Evolutionary conservation across 1,140 invertebrate genomes (phyloP).

Genomic region (Heterodera schachtii): DNA sequence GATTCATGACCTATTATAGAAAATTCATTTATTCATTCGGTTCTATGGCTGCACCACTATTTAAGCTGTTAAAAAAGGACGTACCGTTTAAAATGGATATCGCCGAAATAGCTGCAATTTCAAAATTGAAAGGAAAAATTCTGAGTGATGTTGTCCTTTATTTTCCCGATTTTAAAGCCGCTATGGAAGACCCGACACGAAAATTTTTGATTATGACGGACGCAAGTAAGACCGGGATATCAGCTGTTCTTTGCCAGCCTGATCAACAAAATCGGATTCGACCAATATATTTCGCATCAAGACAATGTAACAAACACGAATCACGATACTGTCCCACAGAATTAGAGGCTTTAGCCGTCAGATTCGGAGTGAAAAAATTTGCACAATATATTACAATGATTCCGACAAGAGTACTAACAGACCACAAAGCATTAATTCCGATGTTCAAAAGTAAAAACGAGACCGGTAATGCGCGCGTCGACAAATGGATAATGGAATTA

Average conservation of each 20-base stretch:
- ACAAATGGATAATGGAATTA: conserved; percentile 7
- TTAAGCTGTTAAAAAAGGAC: too few species aligned
- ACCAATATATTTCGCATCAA: conserved; percentile 16
- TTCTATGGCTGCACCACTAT: too few species aligned
- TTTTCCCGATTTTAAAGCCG: conserved; percentile 12
- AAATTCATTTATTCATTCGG: too few species aligned
- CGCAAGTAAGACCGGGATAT: conserved; percentile 15
- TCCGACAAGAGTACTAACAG: conserved; percentile 4
- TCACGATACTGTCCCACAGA: conserved; percentile 11
- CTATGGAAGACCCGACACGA: neutral
- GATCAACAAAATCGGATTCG: neutral
- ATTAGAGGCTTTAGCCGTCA: conserved; percentile 3
- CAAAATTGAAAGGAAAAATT: too few species aligned
- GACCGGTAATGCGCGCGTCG: conserved; percentile 15
- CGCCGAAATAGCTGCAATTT: too few species aligned
- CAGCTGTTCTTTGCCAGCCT: conserved; percentile 15
- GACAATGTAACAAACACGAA: conserved; percentile 19
- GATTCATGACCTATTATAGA: conserved; percentile 6
- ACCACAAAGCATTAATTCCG: conserved; percentile 11
- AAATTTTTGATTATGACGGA: conserved; percentile 12
- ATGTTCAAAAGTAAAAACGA: conserved; percentile 24
- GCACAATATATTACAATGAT: neutral
- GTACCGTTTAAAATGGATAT: too few species aligned
- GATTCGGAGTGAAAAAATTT: conserved; percentile 20
- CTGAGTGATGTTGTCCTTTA: neutral